Evolutionary conservation across 2,888 invertebrate genomes (phyloP).

Genomic region (Drosophila maculinotata): DNA sequence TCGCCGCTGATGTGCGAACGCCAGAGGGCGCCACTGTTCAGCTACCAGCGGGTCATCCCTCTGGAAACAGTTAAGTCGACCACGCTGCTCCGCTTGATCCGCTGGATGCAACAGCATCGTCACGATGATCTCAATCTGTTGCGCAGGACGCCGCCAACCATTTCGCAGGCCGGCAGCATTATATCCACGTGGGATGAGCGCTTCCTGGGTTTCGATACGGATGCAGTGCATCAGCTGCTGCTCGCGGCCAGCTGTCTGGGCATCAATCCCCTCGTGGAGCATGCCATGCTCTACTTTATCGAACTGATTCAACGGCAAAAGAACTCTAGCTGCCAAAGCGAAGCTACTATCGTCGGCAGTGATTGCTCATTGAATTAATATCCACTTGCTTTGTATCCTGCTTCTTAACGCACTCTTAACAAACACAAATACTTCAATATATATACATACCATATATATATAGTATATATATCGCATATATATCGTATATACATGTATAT

Average conservation of each 20-base stretch:
- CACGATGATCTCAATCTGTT: slow-evolving; percentile 24
- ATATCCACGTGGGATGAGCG: slow-evolving; percentile 43
- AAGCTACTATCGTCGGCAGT: neutral
- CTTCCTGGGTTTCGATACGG: slow-evolving; percentile 30
- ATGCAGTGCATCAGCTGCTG: slow-evolving; percentile 37
- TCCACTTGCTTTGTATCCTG: neutral
- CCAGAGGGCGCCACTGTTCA: slow-evolving; percentile 17
- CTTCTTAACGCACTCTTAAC: neutral
- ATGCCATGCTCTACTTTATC: slow-evolving; percentile 23
- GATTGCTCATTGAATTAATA: neutral
- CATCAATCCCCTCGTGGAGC: slow-evolving; percentile 38
- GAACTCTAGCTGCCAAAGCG: slow-evolving; percentile 8
- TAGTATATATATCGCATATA: neutral
- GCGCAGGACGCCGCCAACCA: slow-evolving; percentile 4
- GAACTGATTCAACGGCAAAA: slow-evolving; percentile 27
- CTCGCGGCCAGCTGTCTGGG: slow-evolving; percentile 46
- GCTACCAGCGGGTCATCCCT: slow-evolving; percentile 5
- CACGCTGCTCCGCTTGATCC: slow-evolving; percentile 31
- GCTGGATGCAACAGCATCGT: slow-evolving; percentile 54
- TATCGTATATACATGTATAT: neutral
- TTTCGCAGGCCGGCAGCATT: neutral
- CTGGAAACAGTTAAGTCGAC: slow-evolving; percentile 41
- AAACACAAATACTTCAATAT: neutral
- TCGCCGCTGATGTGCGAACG: slow-evolving; percentile 25
- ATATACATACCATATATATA: neutral